A percentile compares a stretch with the other conserved stretches of the same genome.
These are phyloP conservation scores for Hestina assimilis DNA, from an alignment of 1,140 invertebrate species.

Conservation along the genomic window DNA sequence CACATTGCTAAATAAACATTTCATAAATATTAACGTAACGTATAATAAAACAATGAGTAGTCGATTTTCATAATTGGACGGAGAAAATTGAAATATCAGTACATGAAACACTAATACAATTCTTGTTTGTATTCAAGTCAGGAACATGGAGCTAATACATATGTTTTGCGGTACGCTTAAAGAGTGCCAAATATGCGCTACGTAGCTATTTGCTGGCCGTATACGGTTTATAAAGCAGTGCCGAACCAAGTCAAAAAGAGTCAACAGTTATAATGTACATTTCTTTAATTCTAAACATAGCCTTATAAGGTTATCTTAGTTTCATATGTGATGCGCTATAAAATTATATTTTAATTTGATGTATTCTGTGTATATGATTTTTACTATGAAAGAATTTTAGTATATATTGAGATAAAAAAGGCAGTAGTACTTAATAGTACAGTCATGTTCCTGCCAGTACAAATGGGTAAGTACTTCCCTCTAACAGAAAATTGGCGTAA, in stretches of 20 bases:
- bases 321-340: conserved; percentile 21
- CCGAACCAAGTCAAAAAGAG: conserved; percentile 29
- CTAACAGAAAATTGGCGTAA: too few species aligned
- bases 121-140: conserved; percentile 49
- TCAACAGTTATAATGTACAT: conserved; percentile 45
- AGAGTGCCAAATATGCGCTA: conserved; percentile 69
- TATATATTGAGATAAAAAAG: too few species aligned
- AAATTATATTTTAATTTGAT: conserved; percentile 5
- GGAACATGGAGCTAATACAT: conserved; percentile 52
- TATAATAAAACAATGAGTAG: conserved; percentile 15
- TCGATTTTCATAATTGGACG: conserved; percentile 22
- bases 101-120: conserved; percentile 19
- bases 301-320: conserved; percentile 34
- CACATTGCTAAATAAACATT: not conserved
- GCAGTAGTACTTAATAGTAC: too few species aligned
- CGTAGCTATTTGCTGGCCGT: conserved; percentile 55
- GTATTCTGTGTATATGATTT: too few species aligned
- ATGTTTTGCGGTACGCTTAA: conserved; percentile 65
- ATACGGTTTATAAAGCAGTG: conserved; percentile 56
- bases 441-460: too few species aligned
- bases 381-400: too few species aligned
- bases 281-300: conserved; percentile 42
- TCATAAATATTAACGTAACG: conserved; percentile 10
- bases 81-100: conserved; percentile 8
- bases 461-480: too few species aligned